Conservation (phyloP, 2,888 invertebrate genomes). For the Falcaria lacertinaria region DNA sequence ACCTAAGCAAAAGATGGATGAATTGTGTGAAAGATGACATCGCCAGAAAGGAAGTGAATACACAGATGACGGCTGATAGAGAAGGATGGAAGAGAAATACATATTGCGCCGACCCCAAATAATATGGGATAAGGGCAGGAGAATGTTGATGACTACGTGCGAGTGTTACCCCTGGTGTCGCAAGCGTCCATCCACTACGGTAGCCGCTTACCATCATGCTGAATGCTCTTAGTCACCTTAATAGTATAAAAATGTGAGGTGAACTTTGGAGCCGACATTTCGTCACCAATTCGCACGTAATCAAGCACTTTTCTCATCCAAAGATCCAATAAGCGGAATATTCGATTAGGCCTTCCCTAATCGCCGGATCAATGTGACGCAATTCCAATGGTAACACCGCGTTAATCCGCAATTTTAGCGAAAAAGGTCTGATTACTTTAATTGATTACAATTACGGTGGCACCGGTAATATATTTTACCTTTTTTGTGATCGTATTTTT, state of each 20-base stretch:
- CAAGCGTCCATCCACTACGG: no score
- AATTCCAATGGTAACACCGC: slow-evolving; percentile 25
- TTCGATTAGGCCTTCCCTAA: background rate
- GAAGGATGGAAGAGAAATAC: no score
- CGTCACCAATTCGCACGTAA: background rate
- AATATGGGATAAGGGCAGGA: no score
- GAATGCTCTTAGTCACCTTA: no score
- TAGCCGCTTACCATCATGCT: no score
- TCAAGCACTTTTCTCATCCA: background rate
- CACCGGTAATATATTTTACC: background rate
- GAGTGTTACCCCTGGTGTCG: no score
- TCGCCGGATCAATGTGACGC: slow-evolving; percentile 14
- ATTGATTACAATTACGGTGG: slow-evolving; percentile 20
- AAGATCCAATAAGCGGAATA: background rate
- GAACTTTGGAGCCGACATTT: background rate
- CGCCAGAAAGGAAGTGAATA: no score
- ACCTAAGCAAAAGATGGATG: no score
- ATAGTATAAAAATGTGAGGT: background rate
- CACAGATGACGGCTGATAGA: no score
- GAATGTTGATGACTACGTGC: no score
- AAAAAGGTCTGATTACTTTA: slow-evolving; percentile 25
- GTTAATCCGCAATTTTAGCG: slow-evolving; percentile 29
- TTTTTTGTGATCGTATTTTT: background rate
- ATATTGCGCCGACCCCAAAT: no score
- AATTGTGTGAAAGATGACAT: no score